These are phyloP conservation scores for Chelonus formosanus DNA, from an alignment of 2,888 invertebrate species.

Conservation along the genomic window DNA sequence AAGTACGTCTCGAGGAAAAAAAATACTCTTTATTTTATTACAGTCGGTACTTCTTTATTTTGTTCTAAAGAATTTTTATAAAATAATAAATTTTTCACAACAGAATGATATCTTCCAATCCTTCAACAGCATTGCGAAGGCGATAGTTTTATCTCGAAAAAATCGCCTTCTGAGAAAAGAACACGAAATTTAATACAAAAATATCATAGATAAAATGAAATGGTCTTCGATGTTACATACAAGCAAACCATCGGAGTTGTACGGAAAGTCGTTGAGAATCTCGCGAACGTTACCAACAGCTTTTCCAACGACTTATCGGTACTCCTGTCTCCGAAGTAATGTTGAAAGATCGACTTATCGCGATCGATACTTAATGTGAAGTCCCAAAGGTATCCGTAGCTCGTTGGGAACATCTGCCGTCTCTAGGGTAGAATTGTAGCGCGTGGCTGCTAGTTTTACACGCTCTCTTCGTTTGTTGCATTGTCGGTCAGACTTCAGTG, in stretches of 20 bases:
- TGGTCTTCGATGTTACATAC: too few relatives aligned
- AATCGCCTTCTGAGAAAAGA: too few relatives aligned
- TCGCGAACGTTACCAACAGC: conserved; percentile 9
- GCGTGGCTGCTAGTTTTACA: conserved; percentile 48
- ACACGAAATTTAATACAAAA: neutral
- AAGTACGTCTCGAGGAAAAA: neutral
- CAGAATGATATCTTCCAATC: too few relatives aligned
- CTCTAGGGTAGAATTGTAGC: conserved; percentile 54
- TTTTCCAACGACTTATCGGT: conserved; percentile 22
- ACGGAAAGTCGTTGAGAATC: conserved; percentile 8
- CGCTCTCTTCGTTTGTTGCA: conserved; percentile 13
- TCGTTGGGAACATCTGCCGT: conserved; percentile 62
- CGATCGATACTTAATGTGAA: conserved; percentile 53
- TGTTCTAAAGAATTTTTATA: neutral
- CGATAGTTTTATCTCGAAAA: too few relatives aligned
- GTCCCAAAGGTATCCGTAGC: conserved; percentile 41
- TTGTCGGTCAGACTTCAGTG: conserved; percentile 19
- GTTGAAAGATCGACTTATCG: conserved; percentile 51
- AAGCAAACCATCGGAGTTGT: neutral
- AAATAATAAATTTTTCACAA: neutral
- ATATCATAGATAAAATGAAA: too few relatives aligned
- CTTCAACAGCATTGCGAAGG: too few relatives aligned
- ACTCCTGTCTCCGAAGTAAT: conserved; percentile 8
- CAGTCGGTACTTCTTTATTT: neutral
- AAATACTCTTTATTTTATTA: conserved; percentile 4